Evolutionary conservation across 2,888 invertebrate species (phyloP), one percentile per base, ranked within the genome.

Genomic region (Amphipoea oculea): DNA sequence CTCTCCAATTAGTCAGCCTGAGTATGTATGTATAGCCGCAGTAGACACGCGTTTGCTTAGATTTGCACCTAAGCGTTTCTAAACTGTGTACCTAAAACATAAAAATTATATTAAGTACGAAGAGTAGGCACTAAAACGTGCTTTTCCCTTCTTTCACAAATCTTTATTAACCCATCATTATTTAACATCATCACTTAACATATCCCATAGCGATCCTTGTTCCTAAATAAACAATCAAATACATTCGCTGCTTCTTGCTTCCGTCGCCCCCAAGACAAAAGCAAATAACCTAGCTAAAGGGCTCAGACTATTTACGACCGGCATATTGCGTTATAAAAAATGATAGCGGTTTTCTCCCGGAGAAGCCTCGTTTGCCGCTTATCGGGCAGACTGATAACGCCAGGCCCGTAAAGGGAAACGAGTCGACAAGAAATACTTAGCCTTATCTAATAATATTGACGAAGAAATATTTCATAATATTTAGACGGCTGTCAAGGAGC

Each of bases 291-390:
- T 88, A 87, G 87, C 36, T 36, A 90, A 91, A 88, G 88, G 90
- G 92, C 90, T 88, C 89, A 90, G 90, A 90, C 91, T 92, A 94
- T 94, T 94, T 94, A 94, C 93, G 93, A 93, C 88, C 89, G 90
- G 92, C 94, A 94, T 94, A 94, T 95, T 94, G 93, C 93, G 94
- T 92, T 94, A 92, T 95, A 95, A 95, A 95, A 95, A 94, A 94
- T 94, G 93, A 94, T 93, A 92, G 93, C 93, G 93, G 93, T 93
- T 93, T 94, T 90, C 93, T 91, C 82, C 90, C 91, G 90, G 91
- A 91, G 93, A 92, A 90, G 87, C 84, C 93, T 94, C 94, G 93
- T 94, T 95, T 94, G 91, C 92, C 89, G 92, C 94, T 94, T 95
- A 95, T 95, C 95, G 91, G 91, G 89, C 88, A 81, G 88, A 87